These are phyloP conservation scores for Scaptodrosophila lebanonensis DNA, from an alignment of 1,140 invertebrate genomes.

Conservation along the genomic window DNA sequence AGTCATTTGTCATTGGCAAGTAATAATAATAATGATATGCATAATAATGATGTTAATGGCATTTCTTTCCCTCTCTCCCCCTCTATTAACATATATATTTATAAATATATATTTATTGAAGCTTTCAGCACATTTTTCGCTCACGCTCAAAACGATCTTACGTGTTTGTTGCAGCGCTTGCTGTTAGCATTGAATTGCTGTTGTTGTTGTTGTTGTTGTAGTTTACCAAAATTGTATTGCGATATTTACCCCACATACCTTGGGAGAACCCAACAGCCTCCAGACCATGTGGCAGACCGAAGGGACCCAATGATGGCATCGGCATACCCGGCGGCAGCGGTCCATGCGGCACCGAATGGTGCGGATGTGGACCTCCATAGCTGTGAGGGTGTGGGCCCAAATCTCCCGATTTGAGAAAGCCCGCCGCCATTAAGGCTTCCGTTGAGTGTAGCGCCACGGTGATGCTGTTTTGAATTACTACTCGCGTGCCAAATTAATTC, in stretches of 20 bases:
- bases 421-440: constrained; percentile 77
- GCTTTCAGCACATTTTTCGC: constrained; percentile 53
- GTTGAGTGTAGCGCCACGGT: constrained; percentile 77
- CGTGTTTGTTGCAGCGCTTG: no score
- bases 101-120: not conserved
- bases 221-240: constrained; percentile 70
- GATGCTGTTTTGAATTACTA: constrained; percentile 48
- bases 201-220: constrained; percentile 10
- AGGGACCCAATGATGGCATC: constrained; percentile 77
- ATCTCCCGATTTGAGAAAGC: constrained; percentile 75
- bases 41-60: no score
- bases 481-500: not conserved
- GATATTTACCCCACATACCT: constrained; percentile 79
- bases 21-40: no score
- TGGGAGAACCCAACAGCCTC: constrained; percentile 78
- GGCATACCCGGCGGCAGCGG: constrained; percentile 76
- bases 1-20: constrained; percentile 33
- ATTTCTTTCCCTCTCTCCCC: no score
- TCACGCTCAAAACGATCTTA: not conserved
- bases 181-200: constrained; percentile 13
- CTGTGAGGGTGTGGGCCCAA: constrained; percentile 76
- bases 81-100: constrained; percentile 14
- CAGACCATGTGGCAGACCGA: constrained; percentile 78
- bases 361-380: constrained; percentile 76
- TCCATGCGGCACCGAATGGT: constrained; percentile 74